Evolutionary conservation across 2,888 invertebrate species (phyloP), one percentile per base, ranked within the genome.

Genomic region (Lithophane socia): DNA sequence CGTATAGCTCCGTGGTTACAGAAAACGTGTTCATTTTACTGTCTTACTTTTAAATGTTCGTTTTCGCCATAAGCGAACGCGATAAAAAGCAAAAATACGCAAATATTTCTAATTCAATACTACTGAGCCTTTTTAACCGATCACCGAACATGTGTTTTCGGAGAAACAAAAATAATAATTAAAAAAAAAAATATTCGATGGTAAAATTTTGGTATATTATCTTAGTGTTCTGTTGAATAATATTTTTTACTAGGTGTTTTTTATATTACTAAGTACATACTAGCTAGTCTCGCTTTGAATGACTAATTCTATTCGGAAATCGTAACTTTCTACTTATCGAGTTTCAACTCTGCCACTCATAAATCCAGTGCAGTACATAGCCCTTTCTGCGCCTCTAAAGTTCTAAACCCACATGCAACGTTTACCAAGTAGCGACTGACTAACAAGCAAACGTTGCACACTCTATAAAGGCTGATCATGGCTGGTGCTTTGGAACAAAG

Each of bases 401-500:
- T 24, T n/a, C 13, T 16, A 16, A 52, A 47, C 18, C 61, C 16
- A 47, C 18, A 64, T 7, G 49, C 29, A 60, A 52, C 4, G 12
- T 74, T 52, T 7, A 49, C n/a, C 52, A 24, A 44, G 56, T n/a
- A 21, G 7, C 21, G 8, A 37, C 13, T 18, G 3, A 49, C 12
- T 16, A 44, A n/a, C 7, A 47, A 68, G 64, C 70, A 78, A 37
- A 37, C 21, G 81, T 37, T 29, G n/a, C 37, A 42, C 42, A 47
- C 58, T 60, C 47, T 52, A 60, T 79, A 54, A 60, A 60, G 72
- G 37, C 61, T 37, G n/a, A 29, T 37, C 18, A 37, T 61, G 44
- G 24, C 54, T 18, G 3, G 10, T 49, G 61, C 47, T 80, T 54
- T 54, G 18, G 21, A 21, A 49, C 56, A 68, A 79, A 67, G 72